phyloP scores from a whole-genome alignment of 2,797 vertebrate genomes.

The Salarias fasciatus region DNA sequence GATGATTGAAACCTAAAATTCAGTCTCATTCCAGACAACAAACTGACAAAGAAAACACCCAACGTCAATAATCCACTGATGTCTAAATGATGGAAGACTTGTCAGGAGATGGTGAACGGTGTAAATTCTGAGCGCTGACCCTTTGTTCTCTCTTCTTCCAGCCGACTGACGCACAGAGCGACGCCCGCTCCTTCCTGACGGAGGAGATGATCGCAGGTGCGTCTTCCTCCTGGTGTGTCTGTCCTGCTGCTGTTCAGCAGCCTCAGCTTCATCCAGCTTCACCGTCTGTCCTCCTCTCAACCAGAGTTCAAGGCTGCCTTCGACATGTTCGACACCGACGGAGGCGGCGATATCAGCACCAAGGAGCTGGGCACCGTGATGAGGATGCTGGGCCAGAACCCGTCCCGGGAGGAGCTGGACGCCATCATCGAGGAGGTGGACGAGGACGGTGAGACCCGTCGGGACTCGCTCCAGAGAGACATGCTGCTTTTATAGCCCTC shows the following conservation, averaged over 20 bases:
- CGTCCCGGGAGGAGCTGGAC: conserved; percentile 96
- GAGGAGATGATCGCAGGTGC: conserved; percentile 95
- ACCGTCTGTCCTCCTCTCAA: too few relatives aligned
- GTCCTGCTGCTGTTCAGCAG: too few relatives aligned
- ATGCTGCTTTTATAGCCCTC: too few relatives aligned
- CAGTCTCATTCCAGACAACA: too few relatives aligned
- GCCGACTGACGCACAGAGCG: conserved; percentile 94
- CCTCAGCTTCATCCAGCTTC: too few relatives aligned
- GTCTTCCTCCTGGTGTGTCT: neutral
- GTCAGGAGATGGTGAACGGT: too few relatives aligned
- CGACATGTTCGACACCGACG: conserved; percentile 98
- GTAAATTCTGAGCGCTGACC: too few relatives aligned
- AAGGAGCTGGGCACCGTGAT: conserved; percentile 98
- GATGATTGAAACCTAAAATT: too few relatives aligned
- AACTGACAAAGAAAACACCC: too few relatives aligned
- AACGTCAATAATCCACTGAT: too few relatives aligned
- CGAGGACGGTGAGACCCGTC: conserved; percentile 93
- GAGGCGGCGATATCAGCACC: conserved; percentile 98
- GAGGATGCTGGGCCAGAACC: conserved; percentile 98
- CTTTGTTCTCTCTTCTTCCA: conserved; percentile 59
- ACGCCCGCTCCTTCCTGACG: conserved; percentile 96
- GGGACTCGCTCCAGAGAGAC: too few relatives aligned
- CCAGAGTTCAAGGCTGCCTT: conserved; percentile 99
- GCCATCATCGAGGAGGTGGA: conserved; percentile 99
- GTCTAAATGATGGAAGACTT: too few relatives aligned